Percentiles rank a stretch among this genome's conserved stretches.
Evolutionary conservation across 92 coral and sea anemone genomes (phyloP).

Genomic region (Desmophyllum pertusum): DNA sequence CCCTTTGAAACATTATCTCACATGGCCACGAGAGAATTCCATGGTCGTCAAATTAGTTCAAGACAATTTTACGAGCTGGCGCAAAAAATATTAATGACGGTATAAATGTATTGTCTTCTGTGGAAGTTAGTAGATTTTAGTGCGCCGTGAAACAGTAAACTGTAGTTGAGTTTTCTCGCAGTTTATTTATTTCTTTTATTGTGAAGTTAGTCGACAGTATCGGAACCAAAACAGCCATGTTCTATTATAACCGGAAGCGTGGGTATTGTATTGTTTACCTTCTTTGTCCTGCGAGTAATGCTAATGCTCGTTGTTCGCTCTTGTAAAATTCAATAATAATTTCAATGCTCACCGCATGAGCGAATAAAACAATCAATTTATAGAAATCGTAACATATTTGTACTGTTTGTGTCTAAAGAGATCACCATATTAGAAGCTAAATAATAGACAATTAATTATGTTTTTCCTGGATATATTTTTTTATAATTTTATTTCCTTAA

Average conservation of each 20-base stretch:
- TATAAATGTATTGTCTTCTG: not conserved
- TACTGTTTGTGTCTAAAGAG: not conserved
- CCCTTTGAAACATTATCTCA: constrained; percentile 41
- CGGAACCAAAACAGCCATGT: not conserved
- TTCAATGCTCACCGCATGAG: not conserved
- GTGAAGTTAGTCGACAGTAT: not conserved
- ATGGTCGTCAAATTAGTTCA: constrained; percentile 3
- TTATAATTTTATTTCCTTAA: too few species aligned
- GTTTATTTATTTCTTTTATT: not conserved
- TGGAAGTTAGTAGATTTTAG: not conserved
- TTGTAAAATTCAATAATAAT: not conserved
- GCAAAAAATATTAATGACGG: not conserved
- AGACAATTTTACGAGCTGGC: not conserved
- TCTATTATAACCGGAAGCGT: not conserved
- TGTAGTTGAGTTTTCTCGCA: not conserved
- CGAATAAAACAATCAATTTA: not conserved
- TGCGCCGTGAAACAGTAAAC: not conserved
- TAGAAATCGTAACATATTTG: too few species aligned
- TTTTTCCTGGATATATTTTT: too few species aligned
- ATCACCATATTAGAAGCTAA: not conserved
- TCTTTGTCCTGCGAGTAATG: not conserved
- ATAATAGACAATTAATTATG: too few species aligned
- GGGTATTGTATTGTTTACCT: not conserved
- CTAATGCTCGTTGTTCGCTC: not conserved
- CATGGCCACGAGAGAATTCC: constrained; percentile 43